Evolutionary conservation across 53 echinoderm and acorn worm species (phyloP).

Genomic region (Echinarachnius parma): DNA sequence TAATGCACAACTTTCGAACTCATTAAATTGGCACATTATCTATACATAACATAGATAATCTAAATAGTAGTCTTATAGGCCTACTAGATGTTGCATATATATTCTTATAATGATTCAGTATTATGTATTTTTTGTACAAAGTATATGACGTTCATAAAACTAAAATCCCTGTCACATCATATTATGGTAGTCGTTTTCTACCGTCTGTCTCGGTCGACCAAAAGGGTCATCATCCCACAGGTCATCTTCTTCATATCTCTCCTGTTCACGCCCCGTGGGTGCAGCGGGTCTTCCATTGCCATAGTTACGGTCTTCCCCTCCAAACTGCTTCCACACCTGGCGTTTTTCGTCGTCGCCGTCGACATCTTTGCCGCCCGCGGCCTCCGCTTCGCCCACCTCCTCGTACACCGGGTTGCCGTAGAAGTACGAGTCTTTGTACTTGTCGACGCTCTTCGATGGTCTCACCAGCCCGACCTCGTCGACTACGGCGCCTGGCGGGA

Average conservation of each 20-base stretch:
- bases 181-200: constrained; percentile 3
- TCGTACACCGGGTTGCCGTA: constrained; percentile 32
- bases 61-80: too few relatives aligned
- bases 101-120: too few relatives aligned
- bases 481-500: neutral
- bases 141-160: too few relatives aligned
- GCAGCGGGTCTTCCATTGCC: neutral
- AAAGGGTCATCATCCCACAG: neutral
- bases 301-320: neutral
- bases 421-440: neutral
- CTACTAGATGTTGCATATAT: too few relatives aligned
- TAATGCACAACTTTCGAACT: too few relatives aligned
- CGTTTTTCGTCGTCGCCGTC: too few relatives aligned
- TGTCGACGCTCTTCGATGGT: neutral
- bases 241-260: neutral
- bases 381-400: neutral
- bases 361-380: neutral
- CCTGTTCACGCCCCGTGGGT: neutral
- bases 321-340: too few relatives aligned
- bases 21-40: too few relatives aligned
- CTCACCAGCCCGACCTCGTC: neutral
- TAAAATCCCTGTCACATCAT: too few relatives aligned
- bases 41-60: too few relatives aligned
- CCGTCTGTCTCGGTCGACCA: neutral
- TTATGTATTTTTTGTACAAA: too few relatives aligned